Evolutionary conservation across 2,888 invertebrate species (phyloP).

Genomic region (Tetanocera ferruginea): DNA sequence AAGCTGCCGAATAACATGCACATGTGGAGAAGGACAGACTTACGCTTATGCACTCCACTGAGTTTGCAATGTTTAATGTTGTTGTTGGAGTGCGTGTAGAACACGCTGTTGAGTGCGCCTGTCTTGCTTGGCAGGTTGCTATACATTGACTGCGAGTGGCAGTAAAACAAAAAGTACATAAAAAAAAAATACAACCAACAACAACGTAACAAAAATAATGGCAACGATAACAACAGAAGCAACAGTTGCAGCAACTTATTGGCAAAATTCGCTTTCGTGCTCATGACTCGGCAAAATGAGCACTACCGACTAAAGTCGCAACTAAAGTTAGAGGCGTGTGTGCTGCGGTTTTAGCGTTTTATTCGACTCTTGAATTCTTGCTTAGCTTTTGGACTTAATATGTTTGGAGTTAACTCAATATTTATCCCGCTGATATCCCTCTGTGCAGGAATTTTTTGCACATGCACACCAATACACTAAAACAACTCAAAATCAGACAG

Average conservation of each 20-base stretch:
- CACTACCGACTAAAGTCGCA: neutral
- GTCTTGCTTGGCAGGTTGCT: slow-evolving; percentile 34
- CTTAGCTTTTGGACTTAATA: slow-evolving; percentile 36
- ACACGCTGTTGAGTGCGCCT: slow-evolving; percentile 35
- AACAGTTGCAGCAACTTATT: slow-evolving; percentile 26
- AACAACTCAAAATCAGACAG: neutral
- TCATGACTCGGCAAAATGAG: slow-evolving; percentile 37
- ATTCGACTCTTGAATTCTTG: slow-evolving; percentile 39
- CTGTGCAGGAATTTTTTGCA: slow-evolving; percentile 49
- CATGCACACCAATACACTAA: neutral
- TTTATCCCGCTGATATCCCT: slow-evolving; percentile 49
- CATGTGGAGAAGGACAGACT: slow-evolving; percentile 11
- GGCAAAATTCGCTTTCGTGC: slow-evolving; percentile 64
- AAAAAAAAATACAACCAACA: slow-evolving; percentile 9
- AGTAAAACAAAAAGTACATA: slow-evolving; percentile 18
- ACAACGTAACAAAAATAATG: slow-evolving; percentile 41
- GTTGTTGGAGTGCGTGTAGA: slow-evolving; percentile 38
- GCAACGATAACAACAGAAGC: slow-evolving; percentile 35
- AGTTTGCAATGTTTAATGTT: slow-evolving; percentile 22
- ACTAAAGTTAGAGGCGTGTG: slow-evolving; percentile 37
- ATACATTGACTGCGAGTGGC: slow-evolving; percentile 30
- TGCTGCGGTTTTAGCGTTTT: slow-evolving; percentile 28
- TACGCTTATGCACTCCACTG: neutral
- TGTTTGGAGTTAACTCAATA: slow-evolving; percentile 39
- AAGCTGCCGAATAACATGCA: slow-evolving; percentile 42